These are phyloP conservation scores for Trimorus sp. DNA, from an alignment of 2,888 invertebrate genomes.

Conservation along the genomic window DNA sequence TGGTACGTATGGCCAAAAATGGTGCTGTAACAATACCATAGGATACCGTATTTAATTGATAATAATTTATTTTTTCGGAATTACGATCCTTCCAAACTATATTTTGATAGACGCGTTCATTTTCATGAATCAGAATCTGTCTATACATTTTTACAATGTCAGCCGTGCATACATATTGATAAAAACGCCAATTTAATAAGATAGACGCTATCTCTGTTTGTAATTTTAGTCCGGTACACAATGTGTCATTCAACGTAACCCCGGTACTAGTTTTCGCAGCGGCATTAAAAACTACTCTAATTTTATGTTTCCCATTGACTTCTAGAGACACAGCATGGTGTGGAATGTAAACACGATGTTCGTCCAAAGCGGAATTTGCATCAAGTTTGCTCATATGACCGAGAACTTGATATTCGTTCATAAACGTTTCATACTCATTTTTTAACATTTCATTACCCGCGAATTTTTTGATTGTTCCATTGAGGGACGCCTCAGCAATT, in stretches of 20 bases:
- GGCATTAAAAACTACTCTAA: conserved; percentile 35
- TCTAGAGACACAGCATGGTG: conserved; percentile 12
- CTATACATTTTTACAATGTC: conserved; percentile 38
- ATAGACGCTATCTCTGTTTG: conserved; percentile 24
- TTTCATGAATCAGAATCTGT: background rate
- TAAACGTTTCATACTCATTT: background rate
- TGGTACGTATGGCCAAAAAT: too few relatives aligned
- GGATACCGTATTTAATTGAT: too few relatives aligned
- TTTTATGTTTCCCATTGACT: background rate
- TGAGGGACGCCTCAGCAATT: background rate
- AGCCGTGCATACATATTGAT: conserved; percentile 13
- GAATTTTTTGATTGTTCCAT: background rate
- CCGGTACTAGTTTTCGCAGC: conserved; percentile 12
- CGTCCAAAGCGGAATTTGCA: too few relatives aligned
- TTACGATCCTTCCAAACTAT: too few relatives aligned
- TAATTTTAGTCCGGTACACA: too few relatives aligned
- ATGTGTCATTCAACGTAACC: too few relatives aligned
- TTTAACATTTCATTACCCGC: too few relatives aligned
- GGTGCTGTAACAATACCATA: too few relatives aligned
- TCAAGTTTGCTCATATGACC: background rate
- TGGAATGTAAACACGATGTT: conserved; percentile 13
- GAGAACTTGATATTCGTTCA: background rate
- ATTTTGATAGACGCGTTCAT: too few relatives aligned
- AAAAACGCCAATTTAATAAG: conserved; percentile 1
- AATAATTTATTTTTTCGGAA: too few relatives aligned